Evolutionary conservation across 1,140 invertebrate species (phyloP), one percentile per base, ranked within the genome.

Genomic region (Tetramorium alpestre): DNA sequence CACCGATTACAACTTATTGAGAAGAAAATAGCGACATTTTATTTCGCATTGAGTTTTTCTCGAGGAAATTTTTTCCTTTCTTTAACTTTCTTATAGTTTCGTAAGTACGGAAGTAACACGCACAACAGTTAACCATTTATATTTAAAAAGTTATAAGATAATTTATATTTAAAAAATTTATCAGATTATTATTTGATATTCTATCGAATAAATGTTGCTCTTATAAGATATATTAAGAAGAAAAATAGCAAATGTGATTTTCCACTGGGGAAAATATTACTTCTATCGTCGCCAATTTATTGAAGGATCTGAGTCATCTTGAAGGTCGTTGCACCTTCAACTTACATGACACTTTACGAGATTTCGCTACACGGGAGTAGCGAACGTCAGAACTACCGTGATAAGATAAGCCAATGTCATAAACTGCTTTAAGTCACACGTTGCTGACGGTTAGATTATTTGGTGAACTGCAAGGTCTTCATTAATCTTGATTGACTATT

Each of bases 321-420:
- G 80, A 88, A 33, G 69, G 69, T 78, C 64, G 11, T 28, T 33
- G 80, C 54, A 22, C 47, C 44, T 67, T 60, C 47, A n/a, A 58
- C 16, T 62, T 54, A 25, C 47, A 13, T 47, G 25, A 3, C 38
- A 28, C 25, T 76, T 84, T 47, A 70, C 18, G 49, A 85, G 64
- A 88, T 89, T 88, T 56, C 47, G 67, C 54, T 64, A 33, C 56
- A n/a, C 28, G 38, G 11, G 60, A 60, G 56, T n/a, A 58, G 38
- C 18, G 3, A 67, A 76, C 56, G 87, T 77, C 49, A 64, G 38
- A 49, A 70, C 47, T 11, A 13, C 80, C 16, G 18, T 33, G 80
- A 89, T 89, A 89, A 89, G 88, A 89, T 88, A 89, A 88, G 41
- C 7, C 41, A 11, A 77, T 25, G 38, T 64, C 22, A 44, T 84